Base-by-base conservation (phyloP, 2,113 vertebrate species). In the Forbesichthys papilliferus region DNA sequence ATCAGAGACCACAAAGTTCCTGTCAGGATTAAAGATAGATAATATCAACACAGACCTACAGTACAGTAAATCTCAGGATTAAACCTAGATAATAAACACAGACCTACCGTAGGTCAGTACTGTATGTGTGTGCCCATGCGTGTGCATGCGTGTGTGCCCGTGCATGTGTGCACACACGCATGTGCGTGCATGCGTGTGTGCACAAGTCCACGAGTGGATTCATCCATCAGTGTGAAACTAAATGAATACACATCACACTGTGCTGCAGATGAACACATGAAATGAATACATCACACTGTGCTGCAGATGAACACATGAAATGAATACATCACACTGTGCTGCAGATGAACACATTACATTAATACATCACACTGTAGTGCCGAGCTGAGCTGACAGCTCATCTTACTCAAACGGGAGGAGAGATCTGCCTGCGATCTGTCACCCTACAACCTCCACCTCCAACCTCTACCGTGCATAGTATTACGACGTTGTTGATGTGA, bases 271-370 rank as follows among this genome's bases (percentile, higher is more conserved):
- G 1, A 27, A 27, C 27, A 27, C 27, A 27, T 78, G 58, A 86
- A 83, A 86, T 81, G 68, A 84, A 85, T 81, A 74, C 75, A 86
- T 80, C 83, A 76, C 65, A 80, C 36, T n/a, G 66, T 16, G 72
- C 27, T 27, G 27, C 27, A 27, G 27, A 27, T 27, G 27, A 27
- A 27, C 27, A 27, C 27, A 27, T 27, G 1, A 20, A 1, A 20
- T 20, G 1, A 20, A 20, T 20, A 20, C 20, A 20, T 20, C 83
- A 76, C 65, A 80, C 36, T n/a, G 66, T n/a, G 72, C 27, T 27
- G 27, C 27, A 27, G 27, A 27, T 16, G 16, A 16, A 16, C 16
- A 16, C 16, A 16, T 16, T 20, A 20, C 20, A 20, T 20, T 1
- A 20, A 20, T 20, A 20, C 20, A 20, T 20, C 20, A 20, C 20